Base-by-base conservation (phyloP, 2,797 vertebrate genomes). In the Hoplostethus atlanticus region DNA sequence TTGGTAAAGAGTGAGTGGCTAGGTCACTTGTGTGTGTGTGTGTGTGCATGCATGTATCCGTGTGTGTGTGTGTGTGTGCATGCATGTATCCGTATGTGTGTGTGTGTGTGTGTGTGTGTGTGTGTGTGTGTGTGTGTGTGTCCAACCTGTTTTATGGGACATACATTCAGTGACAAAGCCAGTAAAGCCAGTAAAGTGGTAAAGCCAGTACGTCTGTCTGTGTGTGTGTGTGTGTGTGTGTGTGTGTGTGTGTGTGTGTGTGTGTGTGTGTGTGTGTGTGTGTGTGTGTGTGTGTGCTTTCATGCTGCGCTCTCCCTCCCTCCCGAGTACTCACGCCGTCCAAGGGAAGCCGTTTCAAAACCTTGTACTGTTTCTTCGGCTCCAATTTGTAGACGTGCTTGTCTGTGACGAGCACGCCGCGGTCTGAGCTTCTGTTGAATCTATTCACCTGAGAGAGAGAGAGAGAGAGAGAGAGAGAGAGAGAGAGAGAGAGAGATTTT, bases 361-460 rank as follows among this genome's bases (percentile, higher is more conserved):
- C 94, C 65, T 94, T 95, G 91, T 95, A 97, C 73, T 95, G 95
- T 65, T 95, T 95, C 73, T 84, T 93, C 0, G 96, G 96, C 25
- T 98, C 96, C 86, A 98, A 77, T 86, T 97, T 97, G 95, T 97
- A 98, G 77, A 98, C 15, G 70, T 94, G 94, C 73, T 92, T 95
- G 83, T 98, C 96, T 0, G 97, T 98, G 86, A 98, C 67, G 21
- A 98, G 91, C 28, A 98, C 80, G 8, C 95, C 95, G 5, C 97
- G 91, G 87, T 98, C 97, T 4, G 94, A 94, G 81, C 93, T 95
- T 87, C 95, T 97, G 74, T 93, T 95, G 71, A 97, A 98, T 74
- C 95, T 93, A 69, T 97, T 98, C 77, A 97, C 85, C 96, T 97
- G 87, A 3, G 42, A 77, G 25, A 53, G 3, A 48, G 10, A 3